Evolutionary conservation across 2,113 vertebrate genomes (phyloP).

Genomic region (Odobenus rosmarus): DNA sequence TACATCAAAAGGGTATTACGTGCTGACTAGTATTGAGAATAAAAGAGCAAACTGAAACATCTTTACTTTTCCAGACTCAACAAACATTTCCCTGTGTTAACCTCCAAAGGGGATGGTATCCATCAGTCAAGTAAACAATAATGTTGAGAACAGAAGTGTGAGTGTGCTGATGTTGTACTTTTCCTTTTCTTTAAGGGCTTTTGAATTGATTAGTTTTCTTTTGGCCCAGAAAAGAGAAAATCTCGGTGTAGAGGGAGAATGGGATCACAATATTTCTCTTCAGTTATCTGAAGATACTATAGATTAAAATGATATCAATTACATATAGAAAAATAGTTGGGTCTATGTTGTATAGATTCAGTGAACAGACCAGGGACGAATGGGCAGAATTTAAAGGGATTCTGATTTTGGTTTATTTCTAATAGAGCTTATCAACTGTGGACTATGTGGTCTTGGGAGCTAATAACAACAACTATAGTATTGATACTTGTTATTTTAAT

Average conservation of each 20-base stretch:
- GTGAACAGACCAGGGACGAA: not conserved
- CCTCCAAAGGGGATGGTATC: conserved; percentile 20
- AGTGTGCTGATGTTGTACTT: not conserved
- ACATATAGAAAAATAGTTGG: not conserved
- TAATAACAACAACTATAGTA: not conserved
- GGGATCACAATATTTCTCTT: not conserved
- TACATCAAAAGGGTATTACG: conserved; percentile 51
- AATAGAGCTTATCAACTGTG: not conserved
- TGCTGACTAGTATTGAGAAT: not conserved
- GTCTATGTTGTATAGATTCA: not conserved
- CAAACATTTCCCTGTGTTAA: conserved; percentile 63
- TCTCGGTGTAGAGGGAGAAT: not conserved
- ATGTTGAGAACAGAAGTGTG: conserved; percentile 22
- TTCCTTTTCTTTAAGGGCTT: conserved; percentile 26
- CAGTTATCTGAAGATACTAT: not conserved
- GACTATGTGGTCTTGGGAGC: not conserved
- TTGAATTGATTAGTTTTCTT: conserved; percentile 36
- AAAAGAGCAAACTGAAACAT: conserved; percentile 45
- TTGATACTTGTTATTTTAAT: not conserved
- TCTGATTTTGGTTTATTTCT: conserved; percentile 30
- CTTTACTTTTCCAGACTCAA: conserved; percentile 47
- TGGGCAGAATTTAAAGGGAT: conserved; percentile 14
- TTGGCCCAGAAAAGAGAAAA: conserved; percentile 55
- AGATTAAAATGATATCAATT: not conserved
- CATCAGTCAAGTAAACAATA: conserved; percentile 51